These are phyloP conservation scores for Drosophila siamana DNA, from an alignment of 2,888 invertebrate genomes.

Conservation along the genomic window DNA sequence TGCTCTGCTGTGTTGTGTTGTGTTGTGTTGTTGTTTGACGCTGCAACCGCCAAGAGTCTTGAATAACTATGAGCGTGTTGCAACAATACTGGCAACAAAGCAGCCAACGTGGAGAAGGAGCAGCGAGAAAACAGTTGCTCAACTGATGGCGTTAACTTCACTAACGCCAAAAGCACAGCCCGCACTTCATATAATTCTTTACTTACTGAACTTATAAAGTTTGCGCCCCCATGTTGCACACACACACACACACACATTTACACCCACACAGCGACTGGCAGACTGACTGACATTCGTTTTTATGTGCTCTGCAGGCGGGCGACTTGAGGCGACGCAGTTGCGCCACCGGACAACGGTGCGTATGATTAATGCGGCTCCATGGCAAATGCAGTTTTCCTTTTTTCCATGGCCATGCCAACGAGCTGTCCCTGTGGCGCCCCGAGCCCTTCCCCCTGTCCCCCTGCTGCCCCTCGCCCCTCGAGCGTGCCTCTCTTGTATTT, in stretches of 20 bases:
- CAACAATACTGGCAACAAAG: conserved; percentile 28
- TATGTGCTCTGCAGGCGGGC: conserved; percentile 28
- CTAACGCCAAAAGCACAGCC: conserved; percentile 51
- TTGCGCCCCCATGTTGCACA: conserved; percentile 35
- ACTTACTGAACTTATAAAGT: conserved; percentile 62
- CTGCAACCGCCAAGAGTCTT: conserved; percentile 50
- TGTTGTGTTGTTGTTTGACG: conserved; percentile 22
- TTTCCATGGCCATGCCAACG: conserved; percentile 23
- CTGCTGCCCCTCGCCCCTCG: too few relatives aligned
- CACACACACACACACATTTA: conserved; percentile 9
- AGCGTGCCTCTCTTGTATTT: conserved; percentile 4
- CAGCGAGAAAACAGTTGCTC: conserved; percentile 48
- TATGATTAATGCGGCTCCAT: conserved; percentile 59
- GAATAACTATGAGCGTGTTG: conserved; percentile 47
- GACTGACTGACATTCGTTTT: conserved; percentile 37
- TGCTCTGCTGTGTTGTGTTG: too few relatives aligned
- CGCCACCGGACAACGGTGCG: conserved; percentile 55
- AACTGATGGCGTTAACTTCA: conserved; percentile 53
- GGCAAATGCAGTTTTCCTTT: conserved; percentile 43
- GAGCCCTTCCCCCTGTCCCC: too few relatives aligned
- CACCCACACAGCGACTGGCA: conserved; percentile 11
- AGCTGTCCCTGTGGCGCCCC: background rate
- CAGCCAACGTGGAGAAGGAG: conserved; percentile 11
- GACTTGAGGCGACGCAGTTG: conserved; percentile 28
- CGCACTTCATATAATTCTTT: conserved; percentile 68